phyloP scores from a whole-genome alignment of 2,113 vertebrate genomes.

The Panurus biarmicus region DNA sequence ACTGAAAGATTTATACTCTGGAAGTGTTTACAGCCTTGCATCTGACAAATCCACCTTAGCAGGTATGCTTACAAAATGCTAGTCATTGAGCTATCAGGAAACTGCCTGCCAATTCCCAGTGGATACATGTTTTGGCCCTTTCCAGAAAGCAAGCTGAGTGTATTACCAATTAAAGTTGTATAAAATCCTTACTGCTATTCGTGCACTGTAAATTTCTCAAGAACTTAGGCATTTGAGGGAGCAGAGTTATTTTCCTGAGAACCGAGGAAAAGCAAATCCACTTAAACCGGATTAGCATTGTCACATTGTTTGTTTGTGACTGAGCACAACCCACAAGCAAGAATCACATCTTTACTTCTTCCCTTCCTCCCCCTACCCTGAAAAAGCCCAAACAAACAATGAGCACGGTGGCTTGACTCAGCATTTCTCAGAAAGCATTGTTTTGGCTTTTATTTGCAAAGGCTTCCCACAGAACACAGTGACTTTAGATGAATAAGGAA shows the following conservation, averaged over 20 bases:
- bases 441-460: background rate
- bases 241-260: background rate
- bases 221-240: background rate
- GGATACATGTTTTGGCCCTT: background rate
- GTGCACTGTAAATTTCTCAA: background rate
- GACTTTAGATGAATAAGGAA: background rate
- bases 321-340: background rate
- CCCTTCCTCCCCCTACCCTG: rapidly evolving
- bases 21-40: background rate
- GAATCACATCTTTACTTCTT: background rate
- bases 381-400: background rate
- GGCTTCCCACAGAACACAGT: background rate
- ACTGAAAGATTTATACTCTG: background rate
- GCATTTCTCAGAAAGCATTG: background rate
- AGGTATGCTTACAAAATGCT: background rate
- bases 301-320: background rate
- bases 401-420: background rate
- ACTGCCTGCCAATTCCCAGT: background rate
- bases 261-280: background rate
- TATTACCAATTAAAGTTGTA: background rate
- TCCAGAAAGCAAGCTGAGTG: background rate
- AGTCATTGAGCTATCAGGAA: background rate
- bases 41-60: background rate
- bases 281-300: background rate
- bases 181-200: background rate